Evolutionary conservation across 2,888 invertebrate species (phyloP).

Genomic region (Idaea biselata): DNA sequence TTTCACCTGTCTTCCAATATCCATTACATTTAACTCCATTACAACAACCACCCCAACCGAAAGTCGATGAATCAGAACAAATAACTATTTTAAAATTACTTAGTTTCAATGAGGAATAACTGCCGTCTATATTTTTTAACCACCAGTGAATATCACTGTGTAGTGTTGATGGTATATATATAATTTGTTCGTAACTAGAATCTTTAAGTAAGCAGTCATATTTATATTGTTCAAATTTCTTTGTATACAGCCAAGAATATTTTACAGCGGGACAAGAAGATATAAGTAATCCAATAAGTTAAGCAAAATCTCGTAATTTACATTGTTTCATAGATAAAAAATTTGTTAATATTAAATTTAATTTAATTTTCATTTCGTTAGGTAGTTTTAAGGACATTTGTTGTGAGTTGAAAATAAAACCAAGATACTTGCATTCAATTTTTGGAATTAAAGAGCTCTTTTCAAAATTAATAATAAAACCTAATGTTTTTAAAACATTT

Average conservation of each 20-base stretch:
- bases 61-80: constrained; percentile 17
- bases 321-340: constrained; percentile 18
- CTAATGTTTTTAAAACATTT: constrained; percentile 12
- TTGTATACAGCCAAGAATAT: constrained; percentile 38
- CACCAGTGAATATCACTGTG: constrained; percentile 12
- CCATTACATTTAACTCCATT: constrained; percentile 6
- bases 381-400: constrained; percentile 15
- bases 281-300: constrained; percentile 26
- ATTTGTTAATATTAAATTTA: constrained; percentile 10
- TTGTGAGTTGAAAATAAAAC: constrained; percentile 13
- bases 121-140: background rate
- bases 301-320: constrained; percentile 26
- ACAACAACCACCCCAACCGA: constrained; percentile 13
- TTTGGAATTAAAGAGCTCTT: constrained; percentile 6
- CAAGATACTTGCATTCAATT: constrained; percentile 12
- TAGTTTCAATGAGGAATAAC: constrained; percentile 8
- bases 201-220: constrained; percentile 15
- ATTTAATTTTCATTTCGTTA: constrained; percentile 16
- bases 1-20: constrained; percentile 6
- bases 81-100: too few species aligned
- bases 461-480: too few species aligned
- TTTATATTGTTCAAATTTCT: constrained; percentile 29
- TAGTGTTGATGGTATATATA: constrained; percentile 4
- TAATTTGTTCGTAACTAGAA: background rate
- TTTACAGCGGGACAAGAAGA: constrained; percentile 37